Percentiles rank a stretch among this genome's conserved stretches.
phyloP scores from a whole-genome alignment of 2,113 vertebrate species.

The Saccopteryx leptura region DNA sequence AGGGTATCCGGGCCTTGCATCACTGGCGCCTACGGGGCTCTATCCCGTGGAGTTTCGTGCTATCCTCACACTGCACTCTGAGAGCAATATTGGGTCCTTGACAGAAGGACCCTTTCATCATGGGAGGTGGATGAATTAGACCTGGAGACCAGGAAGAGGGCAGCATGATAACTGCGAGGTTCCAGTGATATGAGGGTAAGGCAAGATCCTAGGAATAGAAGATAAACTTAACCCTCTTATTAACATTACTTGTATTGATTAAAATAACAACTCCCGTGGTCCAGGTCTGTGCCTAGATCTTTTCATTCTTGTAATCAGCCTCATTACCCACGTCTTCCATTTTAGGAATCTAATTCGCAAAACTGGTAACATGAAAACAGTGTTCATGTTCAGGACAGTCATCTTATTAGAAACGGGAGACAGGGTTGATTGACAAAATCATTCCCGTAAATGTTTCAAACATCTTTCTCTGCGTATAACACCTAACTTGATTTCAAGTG shows the following conservation, averaged over 20 bases:
- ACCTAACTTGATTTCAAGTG: background rate
- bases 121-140: background rate
- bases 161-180: background rate
- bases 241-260: background rate
- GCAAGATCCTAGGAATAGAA: background rate
- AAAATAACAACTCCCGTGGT: background rate
- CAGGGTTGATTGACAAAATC: background rate
- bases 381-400: background rate
- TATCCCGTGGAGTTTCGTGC: background rate
- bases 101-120: background rate
- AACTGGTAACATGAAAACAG: constrained; percentile 3
- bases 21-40: background rate
- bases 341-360: constrained; percentile 63
- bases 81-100: background rate
- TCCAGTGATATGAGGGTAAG: background rate
- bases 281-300: constrained; percentile 13
- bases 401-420: background rate
- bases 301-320: background rate
- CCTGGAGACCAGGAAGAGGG: background rate
- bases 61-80: background rate
- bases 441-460: constrained; percentile 46
- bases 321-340: constrained; percentile 22
- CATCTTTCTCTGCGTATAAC: background rate
- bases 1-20: background rate
- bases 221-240: background rate